phyloP scores from a whole-genome alignment of 2,113 vertebrate genomes.

The Lynx canadensis region DNA sequence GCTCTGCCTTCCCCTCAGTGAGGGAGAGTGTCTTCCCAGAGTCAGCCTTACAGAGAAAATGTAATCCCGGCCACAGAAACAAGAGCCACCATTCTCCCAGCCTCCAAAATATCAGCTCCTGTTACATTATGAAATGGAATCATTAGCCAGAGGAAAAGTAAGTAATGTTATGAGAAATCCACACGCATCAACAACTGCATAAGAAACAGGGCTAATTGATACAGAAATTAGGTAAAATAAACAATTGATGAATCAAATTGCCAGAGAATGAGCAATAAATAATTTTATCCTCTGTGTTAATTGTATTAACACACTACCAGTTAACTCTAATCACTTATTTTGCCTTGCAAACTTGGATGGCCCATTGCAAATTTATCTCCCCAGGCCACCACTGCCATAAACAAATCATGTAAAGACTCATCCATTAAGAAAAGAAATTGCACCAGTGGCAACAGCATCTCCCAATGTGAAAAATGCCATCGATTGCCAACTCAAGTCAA shows the following conservation, averaged over 20 bases:
- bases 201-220: background rate
- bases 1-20: background rate
- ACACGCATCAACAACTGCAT: background rate
- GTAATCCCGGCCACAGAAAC: background rate
- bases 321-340: conserved; percentile 34
- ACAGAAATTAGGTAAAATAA: conserved; percentile 39
- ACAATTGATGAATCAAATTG: background rate
- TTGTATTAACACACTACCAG: background rate
- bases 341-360: background rate
- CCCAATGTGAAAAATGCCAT: background rate
- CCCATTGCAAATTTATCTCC: background rate
- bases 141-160: background rate
- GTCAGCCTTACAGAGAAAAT: background rate
- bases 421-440: background rate
- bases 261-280: background rate
- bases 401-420: background rate
- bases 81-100: background rate
- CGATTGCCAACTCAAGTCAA: background rate
- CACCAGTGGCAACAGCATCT: background rate
- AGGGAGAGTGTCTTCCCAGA: background rate
- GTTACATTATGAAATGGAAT: background rate
- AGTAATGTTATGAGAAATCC: background rate
- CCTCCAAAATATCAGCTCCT: conserved; percentile 71
- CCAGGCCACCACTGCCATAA: background rate
- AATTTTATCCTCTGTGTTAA: background rate